These are phyloP conservation scores for Cephus rjabovi DNA, from an alignment of 2,888 invertebrate genomes.

Conservation along the genomic window DNA sequence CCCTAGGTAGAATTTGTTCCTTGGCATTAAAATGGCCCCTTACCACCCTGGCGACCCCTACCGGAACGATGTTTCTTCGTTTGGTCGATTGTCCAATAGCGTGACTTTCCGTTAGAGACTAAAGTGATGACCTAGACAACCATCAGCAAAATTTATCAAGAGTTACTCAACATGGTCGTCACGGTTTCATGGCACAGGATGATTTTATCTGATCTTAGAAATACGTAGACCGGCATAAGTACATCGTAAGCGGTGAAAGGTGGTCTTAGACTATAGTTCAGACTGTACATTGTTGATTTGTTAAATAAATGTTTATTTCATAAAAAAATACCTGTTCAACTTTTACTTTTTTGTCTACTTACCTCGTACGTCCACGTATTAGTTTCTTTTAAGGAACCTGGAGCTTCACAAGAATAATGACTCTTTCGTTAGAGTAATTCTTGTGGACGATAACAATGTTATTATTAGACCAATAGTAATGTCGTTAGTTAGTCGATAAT, in stretches of 20 bases:
- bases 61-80: neutral
- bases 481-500: neutral
- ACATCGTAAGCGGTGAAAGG: neutral
- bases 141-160: neutral
- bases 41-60: neutral
- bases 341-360: neutral
- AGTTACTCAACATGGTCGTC: neutral
- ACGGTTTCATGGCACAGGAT: neutral
- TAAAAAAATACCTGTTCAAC: constrained; percentile 26
- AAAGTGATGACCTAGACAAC: neutral
- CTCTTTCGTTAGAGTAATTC: neutral
- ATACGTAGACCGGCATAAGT: neutral
- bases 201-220: neutral
- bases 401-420: neutral
- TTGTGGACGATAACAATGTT: neutral
- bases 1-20: neutral
- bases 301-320: constrained; percentile 59
- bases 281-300: constrained; percentile 50
- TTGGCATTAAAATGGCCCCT: neutral
- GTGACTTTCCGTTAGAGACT: neutral
- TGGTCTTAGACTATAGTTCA: neutral
- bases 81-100: neutral
- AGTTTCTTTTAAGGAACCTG: neutral
- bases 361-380: neutral
- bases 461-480: neutral